Base-by-base conservation (phyloP, 2,113 vertebrate genomes). In the Lepisosteus oculatus region DNA sequence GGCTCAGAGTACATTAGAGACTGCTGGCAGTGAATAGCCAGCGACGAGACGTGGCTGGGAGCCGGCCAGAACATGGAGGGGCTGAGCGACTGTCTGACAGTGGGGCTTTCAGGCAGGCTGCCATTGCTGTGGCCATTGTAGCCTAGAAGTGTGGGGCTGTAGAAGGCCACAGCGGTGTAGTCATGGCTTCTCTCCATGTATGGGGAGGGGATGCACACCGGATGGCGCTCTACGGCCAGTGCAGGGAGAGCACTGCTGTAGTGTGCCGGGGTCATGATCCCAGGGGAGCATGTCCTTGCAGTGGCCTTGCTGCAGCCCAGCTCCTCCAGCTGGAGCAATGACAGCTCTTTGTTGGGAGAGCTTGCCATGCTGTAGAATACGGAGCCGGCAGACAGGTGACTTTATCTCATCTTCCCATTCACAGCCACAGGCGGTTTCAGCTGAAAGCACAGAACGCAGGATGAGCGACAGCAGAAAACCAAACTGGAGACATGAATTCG, bases 161-260 rank as follows among this genome's bases (percentile, higher is more conserved):
- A 99, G 89, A 97, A 95, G 0, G 92, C 76, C 81, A 97, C 81
- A 0, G 93, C 68, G 0, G 91, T 77, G 59, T 94, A 97, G 0
- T 96, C 95, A 0, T 93, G 92, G 54, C 78, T 83, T 71, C 75
- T 89, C 57, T 98, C 95, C 8, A 90, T 64, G 41, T 95, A 98
- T 0, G 94, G 94, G 0, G 96, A 93, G 7, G 95, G 94, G 64
- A 97, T 91, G 69, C 93, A 97, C 45, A 95, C 72, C 0, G 94
- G 78, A 29, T 91, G 92, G 6, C 86, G 83, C 8, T 97, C 95
- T 85, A 93, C 75, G 59, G 86, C 73, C 61, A 92, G 55, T 0
- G 83, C 67, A 1, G 94, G 79, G 43, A 93, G 81, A 14, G 88
- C 85, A 9, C 92, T 91, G 77, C 87, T 90, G 84, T 93, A 96